phyloP scores from a whole-genome alignment of 2,797 vertebrate genomes.

The Paramormyrops hopkinsi region DNA sequence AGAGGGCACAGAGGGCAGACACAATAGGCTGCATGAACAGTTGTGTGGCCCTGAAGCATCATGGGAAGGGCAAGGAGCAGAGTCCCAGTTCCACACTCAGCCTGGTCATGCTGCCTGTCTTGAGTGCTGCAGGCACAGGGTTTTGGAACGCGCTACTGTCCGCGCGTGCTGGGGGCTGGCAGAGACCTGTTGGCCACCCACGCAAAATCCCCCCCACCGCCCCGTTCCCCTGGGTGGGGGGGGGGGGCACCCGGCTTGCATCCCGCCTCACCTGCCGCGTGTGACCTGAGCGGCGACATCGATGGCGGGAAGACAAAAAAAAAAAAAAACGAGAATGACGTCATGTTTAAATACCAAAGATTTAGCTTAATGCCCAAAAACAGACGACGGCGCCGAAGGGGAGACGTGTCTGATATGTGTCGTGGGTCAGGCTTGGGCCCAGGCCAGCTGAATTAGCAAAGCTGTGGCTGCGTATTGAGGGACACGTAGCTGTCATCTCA shows the following conservation, averaged over 20 bases:
- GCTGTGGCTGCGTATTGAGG: not conserved
- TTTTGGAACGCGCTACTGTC: not conserved
- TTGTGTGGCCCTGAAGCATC: not conserved
- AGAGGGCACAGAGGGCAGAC: not conserved
- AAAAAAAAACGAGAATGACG: not conserved
- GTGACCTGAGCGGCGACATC: not conserved
- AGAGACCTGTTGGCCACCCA: not conserved
- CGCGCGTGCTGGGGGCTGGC: not conserved
- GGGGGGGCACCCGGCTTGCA: not conserved
- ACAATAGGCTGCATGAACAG: not conserved
- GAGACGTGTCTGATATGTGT: not conserved
- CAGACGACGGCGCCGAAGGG: not conserved
- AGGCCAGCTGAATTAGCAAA: not conserved
- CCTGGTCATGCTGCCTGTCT: not conserved
- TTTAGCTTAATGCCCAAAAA: not conserved
- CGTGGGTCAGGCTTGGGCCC: not conserved
- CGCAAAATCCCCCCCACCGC: not conserved
- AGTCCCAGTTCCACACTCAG: not conserved
- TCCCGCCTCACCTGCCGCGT: not conserved
- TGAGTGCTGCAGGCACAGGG: not conserved
- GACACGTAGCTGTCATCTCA: not conserved
- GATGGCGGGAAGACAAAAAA: slow-evolving; percentile 3
- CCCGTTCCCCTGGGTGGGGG: not conserved
- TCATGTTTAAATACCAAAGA: not conserved
- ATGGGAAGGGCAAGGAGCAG: not conserved